A percentile compares a stretch with the other conserved stretches of the same genome.
Conservation (phyloP, 2,797 vertebrate species). For the Odontamblyopus lacepedii region DNA sequence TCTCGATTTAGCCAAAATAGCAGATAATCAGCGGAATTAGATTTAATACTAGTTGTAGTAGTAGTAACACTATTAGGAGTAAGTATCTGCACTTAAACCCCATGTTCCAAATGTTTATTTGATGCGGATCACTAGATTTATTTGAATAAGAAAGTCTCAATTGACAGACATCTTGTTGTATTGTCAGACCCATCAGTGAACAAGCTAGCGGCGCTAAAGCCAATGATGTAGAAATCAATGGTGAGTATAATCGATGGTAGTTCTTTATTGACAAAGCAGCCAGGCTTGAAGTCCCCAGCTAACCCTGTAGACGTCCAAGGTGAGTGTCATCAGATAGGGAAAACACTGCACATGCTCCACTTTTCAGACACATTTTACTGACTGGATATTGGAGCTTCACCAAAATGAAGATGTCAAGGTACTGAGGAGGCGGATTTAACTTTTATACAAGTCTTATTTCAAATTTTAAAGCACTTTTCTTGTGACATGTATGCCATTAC, state of each 20-base stretch:
- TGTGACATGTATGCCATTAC: no score
- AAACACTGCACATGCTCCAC: neutral
- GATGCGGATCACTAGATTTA: neutral
- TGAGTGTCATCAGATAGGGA: neutral
- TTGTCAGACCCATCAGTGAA: constrained; percentile 56
- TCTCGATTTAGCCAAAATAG: no score
- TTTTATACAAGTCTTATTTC: neutral
- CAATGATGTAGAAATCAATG: constrained; percentile 60
- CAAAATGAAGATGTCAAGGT: neutral
- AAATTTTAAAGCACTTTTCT: neutral
- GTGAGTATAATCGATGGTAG: constrained; percentile 58
- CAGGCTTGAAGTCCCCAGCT: constrained; percentile 31
- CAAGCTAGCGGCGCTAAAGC: constrained; percentile 42
- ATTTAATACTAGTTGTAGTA: no score
- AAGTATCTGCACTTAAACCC: neutral
- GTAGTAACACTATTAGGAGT: no score
- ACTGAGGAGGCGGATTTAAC: neutral
- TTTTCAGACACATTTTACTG: neutral
- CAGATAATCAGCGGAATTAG: no score
- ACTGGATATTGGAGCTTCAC: neutral
- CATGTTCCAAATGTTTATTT: neutral
- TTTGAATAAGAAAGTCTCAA: constrained; percentile 32
- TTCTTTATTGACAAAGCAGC: constrained; percentile 52
- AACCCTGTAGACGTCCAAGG: constrained; percentile 25
- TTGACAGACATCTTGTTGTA: constrained; percentile 54